A percentile compares a stretch with the other conserved stretches of the same genome.
Evolutionary conservation across 2,797 vertebrate genomes (phyloP).

Genomic region (Percopsis omiscomaycus): DNA sequence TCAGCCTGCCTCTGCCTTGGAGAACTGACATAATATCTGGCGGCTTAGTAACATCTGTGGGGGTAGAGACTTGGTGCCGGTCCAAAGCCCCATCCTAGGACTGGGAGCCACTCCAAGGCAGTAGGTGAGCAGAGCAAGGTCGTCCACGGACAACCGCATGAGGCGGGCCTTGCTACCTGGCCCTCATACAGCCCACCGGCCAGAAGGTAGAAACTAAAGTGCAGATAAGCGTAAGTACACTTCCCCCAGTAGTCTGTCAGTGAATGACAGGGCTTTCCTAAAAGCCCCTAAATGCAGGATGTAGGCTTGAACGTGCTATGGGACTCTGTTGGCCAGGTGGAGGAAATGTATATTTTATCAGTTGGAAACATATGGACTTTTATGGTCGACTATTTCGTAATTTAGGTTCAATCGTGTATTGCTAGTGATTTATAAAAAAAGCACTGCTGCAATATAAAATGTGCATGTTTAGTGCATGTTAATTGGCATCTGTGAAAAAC

Average conservation of each 20-base stretch:
- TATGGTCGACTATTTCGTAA: slow-evolving; percentile 16
- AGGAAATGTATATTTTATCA: slow-evolving; percentile 49
- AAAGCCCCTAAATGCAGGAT: slow-evolving; percentile 80
- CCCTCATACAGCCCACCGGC: slow-evolving; percentile 59
- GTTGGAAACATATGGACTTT: slow-evolving; percentile 65
- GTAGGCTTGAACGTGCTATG: slow-evolving; percentile 68
- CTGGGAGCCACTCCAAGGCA: slow-evolving; percentile 84
- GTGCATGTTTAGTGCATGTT: too few species aligned
- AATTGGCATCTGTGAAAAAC: too few species aligned
- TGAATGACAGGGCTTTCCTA: slow-evolving; percentile 77
- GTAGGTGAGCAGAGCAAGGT: slow-evolving; percentile 85
- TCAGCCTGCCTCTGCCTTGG: slow-evolving; percentile 45
- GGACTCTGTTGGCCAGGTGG: slow-evolving; percentile 52
- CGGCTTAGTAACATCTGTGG: slow-evolving; percentile 84
- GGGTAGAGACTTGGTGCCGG: slow-evolving; percentile 81
- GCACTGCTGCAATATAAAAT: too few species aligned
- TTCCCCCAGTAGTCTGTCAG: slow-evolving; percentile 65
- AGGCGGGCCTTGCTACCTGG: slow-evolving; percentile 73
- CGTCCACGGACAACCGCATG: slow-evolving; percentile 80
- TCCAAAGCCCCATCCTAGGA: slow-evolving; percentile 83
- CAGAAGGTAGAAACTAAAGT: slow-evolving; percentile 71
- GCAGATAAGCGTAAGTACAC: slow-evolving; percentile 68
- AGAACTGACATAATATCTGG: slow-evolving; percentile 80
- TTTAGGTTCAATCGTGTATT: too few species aligned
- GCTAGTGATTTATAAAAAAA: slow-evolving; percentile 7